Evolutionary conservation across 1,140 invertebrate species (phyloP), one percentile per base, ranked within the genome.

Genomic region (Polypedilum vanderplanki): DNA sequence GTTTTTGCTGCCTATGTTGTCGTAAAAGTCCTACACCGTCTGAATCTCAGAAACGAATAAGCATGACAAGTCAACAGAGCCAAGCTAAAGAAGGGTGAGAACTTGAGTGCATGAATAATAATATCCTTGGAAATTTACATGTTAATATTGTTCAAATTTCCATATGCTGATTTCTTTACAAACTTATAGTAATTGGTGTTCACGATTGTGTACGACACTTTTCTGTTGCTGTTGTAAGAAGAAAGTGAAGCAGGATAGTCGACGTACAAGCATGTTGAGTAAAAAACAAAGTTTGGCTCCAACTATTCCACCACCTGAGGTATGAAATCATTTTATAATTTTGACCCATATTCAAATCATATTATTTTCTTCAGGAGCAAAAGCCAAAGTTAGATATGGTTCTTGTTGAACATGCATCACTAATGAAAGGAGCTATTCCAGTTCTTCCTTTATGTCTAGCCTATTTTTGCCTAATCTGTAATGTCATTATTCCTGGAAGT

Each of bases 341-440:
- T 1, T 33, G 24, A 33, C 24, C 24, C 24, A 33, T 33, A 33
- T 33, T 33, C 5, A 33, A 33, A 33, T 33, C 24, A 33, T 33
- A 33, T 5, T 41, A 22, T 22, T n/a, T 77, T 74, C 7, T 75
- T 12, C 79, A 92, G 90, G 91, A 92, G 84, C 91, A 83, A 81
- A 94, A 88, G 83, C 90, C 92, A 81, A 92, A 93, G 80, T 81
- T 94, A 77, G 92, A 93, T 77, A 83, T 87, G 1, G 87, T 89
- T 73, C 83, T 94, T 76, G 88, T 94, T 15, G 92, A 94, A 77
- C 89, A 93, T 80, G 89, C 88, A 75, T 93, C 93, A 0, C 85
- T 91, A 77, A 95, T 95, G 88, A 90, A 91, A 79, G 93, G 89
- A 22, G 94, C 93, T 9, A 95, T 97, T 77, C 95, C 95, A 0